phyloP scores from a whole-genome alignment of 2,797 vertebrate species.

The Glossophaga mutica region DNA sequence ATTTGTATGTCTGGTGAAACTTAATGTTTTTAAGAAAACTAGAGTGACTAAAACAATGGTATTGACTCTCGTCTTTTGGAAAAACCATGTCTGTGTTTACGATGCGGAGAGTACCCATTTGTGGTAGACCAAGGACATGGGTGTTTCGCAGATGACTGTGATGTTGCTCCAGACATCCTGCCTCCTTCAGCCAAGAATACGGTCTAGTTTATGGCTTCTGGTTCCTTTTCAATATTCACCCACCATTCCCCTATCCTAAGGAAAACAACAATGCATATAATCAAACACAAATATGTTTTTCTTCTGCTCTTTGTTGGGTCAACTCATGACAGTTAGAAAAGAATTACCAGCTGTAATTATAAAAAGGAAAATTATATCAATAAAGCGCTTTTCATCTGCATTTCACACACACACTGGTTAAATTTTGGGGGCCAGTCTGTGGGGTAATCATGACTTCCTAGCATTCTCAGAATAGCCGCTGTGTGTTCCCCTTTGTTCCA shows the following conservation, averaged over 20 bases:
- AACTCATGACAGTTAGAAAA: slow-evolving; percentile 40
- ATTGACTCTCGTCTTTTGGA: background rate
- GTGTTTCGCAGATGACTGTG: background rate
- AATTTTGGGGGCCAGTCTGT: background rate
- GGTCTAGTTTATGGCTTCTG: background rate
- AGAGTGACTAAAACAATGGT: background rate
- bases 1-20: background rate
- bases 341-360: slow-evolving; percentile 19
- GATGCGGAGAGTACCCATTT: background rate
- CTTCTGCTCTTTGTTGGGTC: background rate
- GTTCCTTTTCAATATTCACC: background rate
- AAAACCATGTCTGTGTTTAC: background rate
- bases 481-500: background rate
- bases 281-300: slow-evolving; percentile 50
- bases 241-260: background rate
- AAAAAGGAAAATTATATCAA: slow-evolving; percentile 47
- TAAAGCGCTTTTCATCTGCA: slow-evolving; percentile 9
- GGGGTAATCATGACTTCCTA: slow-evolving; percentile 23
- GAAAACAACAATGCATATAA: slow-evolving; percentile 12
- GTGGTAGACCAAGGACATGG: background rate
- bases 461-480: background rate
- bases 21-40: background rate
- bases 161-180: background rate
- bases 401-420: background rate
- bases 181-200: slow-evolving; percentile 30